Conservation (phyloP, 2,888 invertebrate species). For the Formica aserva region DNA sequence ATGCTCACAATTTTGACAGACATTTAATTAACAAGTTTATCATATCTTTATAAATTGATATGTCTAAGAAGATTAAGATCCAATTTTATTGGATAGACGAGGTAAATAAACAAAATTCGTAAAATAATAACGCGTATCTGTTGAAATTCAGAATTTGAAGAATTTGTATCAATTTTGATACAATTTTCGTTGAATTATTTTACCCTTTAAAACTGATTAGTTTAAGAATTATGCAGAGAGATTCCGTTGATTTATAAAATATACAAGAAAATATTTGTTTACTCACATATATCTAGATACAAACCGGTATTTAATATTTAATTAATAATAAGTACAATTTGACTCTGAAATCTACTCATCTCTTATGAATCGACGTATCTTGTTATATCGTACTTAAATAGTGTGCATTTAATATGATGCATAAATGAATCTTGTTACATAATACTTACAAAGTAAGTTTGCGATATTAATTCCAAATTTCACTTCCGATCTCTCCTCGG, state of each 20-base stretch:
- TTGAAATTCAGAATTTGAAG: not conserved
- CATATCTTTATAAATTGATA: conserved; percentile 13
- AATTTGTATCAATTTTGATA: not conserved
- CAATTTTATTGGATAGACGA: not conserved
- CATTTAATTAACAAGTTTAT: not conserved
- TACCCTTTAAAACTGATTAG: not conserved
- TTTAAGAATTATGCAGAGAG: not conserved
- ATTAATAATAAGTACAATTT: not conserved
- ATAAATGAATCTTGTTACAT: not conserved
- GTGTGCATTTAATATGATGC: not conserved
- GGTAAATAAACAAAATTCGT: not conserved
- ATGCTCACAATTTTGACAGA: not conserved
- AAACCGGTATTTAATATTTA: not conserved
- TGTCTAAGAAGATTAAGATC: not conserved
- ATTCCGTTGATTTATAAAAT: not conserved
- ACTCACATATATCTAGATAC: not conserved
- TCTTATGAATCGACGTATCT: not conserved
- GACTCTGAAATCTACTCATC: not conserved
- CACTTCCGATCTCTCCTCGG: not conserved
- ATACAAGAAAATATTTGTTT: not conserved
- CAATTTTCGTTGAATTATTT: not conserved
- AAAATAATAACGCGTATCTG: not conserved
- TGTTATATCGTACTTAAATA: not conserved
- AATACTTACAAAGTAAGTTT: not conserved
- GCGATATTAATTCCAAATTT: not conserved